Evolutionary conservation across 2,797 vertebrate species (phyloP).

Genomic region (Hoplostethus atlanticus): DNA sequence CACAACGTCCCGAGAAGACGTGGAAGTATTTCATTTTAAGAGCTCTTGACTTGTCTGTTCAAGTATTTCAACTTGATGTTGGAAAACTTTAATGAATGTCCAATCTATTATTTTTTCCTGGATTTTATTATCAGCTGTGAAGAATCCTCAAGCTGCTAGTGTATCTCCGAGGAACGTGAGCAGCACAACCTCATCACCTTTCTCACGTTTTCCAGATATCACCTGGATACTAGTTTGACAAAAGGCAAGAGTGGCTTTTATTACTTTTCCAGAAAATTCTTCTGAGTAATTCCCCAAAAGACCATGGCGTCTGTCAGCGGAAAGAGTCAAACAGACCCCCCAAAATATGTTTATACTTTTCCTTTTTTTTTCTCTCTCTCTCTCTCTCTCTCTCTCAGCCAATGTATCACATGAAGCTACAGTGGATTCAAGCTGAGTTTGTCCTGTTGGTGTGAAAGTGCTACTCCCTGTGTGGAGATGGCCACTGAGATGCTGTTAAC

Average conservation of each 20-base stretch:
- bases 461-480: conserved; percentile 57
- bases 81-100: not conserved
- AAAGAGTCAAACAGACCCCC: conserved; percentile 18
- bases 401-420: conserved; percentile 52
- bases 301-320: conserved; percentile 1
- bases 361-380: not conserved
- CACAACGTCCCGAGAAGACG: conserved; percentile 33
- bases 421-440: conserved; percentile 56
- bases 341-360: conserved; percentile 25
- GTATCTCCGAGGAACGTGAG: not conserved
- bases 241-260: no score
- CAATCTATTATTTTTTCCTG: not conserved
- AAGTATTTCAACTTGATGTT: conserved; percentile 31
- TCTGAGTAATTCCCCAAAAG: not conserved
- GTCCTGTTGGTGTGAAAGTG: conserved; percentile 64
- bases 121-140: not conserved
- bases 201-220: not conserved
- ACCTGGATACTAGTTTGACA: conserved; percentile 4
- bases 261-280: no score
- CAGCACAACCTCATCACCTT: not conserved
- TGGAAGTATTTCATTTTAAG: conserved; percentile 1
- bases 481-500: conserved; percentile 59
- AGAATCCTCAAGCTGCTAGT: not conserved
- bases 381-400: conserved; percentile 40
- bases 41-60: conserved; percentile 10